phyloP scores from a whole-genome alignment of 2,113 vertebrate species.

The Gavialis gangeticus region DNA sequence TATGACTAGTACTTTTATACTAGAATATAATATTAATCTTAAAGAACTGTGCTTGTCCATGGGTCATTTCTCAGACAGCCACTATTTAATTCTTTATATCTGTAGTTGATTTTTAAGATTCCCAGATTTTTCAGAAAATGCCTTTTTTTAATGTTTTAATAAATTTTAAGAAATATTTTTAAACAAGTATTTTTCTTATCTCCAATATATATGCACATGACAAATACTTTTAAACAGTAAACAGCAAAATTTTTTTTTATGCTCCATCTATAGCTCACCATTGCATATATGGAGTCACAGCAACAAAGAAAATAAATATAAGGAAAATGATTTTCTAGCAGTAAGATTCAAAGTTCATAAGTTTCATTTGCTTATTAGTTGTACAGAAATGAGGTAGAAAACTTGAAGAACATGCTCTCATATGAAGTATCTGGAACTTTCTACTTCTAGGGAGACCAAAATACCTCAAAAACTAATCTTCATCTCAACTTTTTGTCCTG shows the following conservation, averaged over 20 bases:
- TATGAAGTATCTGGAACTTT: neutral
- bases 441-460: neutral
- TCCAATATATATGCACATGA: neutral
- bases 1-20: slow-evolving; percentile 52
- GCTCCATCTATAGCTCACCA: neutral
- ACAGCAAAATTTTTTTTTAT: neutral
- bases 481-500: neutral
- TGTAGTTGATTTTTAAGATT: neutral
- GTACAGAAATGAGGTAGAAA: neutral
- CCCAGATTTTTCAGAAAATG: neutral
- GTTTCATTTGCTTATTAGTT: neutral
- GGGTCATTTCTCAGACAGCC: neutral
- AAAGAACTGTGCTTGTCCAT: neutral
- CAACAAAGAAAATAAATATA: neutral
- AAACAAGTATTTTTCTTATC: neutral
- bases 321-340: neutral
- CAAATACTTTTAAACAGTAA: neutral
- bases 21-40: slow-evolving; percentile 40
- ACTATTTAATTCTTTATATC: neutral
- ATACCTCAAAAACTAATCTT: neutral
- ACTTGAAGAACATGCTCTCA: neutral
- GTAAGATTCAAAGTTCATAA: neutral
- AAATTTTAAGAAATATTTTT: neutral
- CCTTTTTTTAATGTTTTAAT: fast-evolving
- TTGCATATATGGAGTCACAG: neutral